Conservation (phyloP, 1,140 invertebrate species). For the Papilio helenus region DNA sequence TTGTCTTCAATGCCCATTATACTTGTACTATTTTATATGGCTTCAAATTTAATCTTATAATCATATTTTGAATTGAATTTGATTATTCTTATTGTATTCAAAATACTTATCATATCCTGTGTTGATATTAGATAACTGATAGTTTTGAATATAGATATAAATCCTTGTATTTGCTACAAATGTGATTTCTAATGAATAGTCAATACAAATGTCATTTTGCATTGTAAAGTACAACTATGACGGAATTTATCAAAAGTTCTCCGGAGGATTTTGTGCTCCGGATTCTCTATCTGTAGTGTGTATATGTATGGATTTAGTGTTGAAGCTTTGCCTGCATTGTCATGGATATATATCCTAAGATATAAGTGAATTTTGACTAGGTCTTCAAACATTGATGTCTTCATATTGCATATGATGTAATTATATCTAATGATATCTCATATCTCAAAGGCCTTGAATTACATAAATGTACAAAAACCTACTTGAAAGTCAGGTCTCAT, state of each 20-base stretch:
- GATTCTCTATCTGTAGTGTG: too few relatives aligned
- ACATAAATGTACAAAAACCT: neutral
- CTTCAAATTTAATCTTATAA: conserved; percentile 27
- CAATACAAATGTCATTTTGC: too few relatives aligned
- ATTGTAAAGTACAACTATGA: too few relatives aligned
- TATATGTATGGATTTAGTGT: too few relatives aligned
- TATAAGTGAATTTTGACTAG: too few relatives aligned
- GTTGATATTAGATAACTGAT: neutral
- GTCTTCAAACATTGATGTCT: too few relatives aligned
- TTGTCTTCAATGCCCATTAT: conserved; percentile 9
- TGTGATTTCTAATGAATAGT: too few relatives aligned
- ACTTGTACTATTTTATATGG: neutral
- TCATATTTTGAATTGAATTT: neutral
- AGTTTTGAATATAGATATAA: neutral
- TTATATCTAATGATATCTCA: neutral
- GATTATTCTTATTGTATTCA: neutral
- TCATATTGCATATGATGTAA: neutral
- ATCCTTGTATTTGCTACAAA: neutral
- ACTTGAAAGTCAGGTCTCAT: too few relatives aligned
- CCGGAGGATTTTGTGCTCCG: too few relatives aligned
- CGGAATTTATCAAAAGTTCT: too few relatives aligned
- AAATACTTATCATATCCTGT: neutral
- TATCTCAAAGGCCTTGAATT: neutral
- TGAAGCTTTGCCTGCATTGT: too few relatives aligned
- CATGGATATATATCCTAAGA: too few relatives aligned